A percentile compares a stretch with the other conserved stretches of the same genome.
Evolutionary conservation across 2,797 vertebrate genomes (phyloP).

Genomic region (Miopithecus talapoin): DNA sequence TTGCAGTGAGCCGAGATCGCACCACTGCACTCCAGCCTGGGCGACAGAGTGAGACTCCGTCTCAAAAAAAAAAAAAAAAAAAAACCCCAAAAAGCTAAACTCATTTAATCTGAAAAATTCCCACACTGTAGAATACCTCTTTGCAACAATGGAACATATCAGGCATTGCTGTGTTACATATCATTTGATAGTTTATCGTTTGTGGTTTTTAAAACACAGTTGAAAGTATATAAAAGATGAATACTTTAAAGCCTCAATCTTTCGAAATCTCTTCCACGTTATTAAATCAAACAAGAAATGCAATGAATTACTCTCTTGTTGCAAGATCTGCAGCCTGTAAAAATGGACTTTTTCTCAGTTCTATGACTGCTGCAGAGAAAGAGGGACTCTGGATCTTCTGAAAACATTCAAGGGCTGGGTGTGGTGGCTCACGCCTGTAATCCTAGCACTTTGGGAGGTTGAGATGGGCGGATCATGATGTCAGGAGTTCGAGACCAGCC

Average conservation of each 20-base stretch:
- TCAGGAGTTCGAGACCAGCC: too few relatives aligned
- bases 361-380: neutral
- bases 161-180: neutral
- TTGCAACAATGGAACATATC: neutral
- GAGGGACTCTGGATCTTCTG: neutral
- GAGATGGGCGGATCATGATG: too few relatives aligned
- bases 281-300: neutral
- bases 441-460: too few relatives aligned
- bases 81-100: neutral
- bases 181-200: neutral
- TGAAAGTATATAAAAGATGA: neutral
- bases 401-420: neutral
- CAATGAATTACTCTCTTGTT: neutral
- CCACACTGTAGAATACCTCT: neutral
- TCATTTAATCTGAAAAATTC: neutral
- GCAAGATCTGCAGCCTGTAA: neutral
- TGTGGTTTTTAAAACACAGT: neutral
- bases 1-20: too few relatives aligned
- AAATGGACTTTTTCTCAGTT: neutral
- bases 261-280: neutral
- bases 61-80: too few relatives aligned
- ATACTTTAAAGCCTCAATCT: neutral
- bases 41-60: rapidly evolving
- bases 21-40: too few relatives aligned
- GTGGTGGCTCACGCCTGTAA: too few relatives aligned